Percentiles rank a stretch among this genome's conserved stretches.
phyloP scores from a whole-genome alignment of 2,888 invertebrate species.

The Empis livida region DNA sequence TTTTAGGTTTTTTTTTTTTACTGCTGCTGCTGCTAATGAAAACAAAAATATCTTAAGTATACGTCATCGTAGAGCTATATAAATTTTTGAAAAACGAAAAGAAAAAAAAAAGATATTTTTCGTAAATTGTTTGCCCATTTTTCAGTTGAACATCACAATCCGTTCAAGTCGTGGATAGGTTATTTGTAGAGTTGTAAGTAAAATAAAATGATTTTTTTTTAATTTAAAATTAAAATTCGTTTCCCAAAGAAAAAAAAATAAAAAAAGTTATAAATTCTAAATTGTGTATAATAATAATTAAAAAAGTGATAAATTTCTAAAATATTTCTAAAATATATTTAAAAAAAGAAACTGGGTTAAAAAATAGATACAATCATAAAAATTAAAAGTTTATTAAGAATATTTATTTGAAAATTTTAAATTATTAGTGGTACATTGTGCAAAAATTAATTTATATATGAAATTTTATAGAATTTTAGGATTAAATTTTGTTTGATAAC shows the following conservation, averaged over 20 bases:
- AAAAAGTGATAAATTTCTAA: neutral
- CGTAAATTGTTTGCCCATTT: conserved; percentile 16
- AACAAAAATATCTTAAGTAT: no score
- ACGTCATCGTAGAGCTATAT: no score
- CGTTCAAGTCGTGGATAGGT: conserved; percentile 40
- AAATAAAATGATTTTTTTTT: conserved; percentile 12
- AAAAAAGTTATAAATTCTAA: no score
- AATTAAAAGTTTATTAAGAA: no score
- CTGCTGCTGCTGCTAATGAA: no score
- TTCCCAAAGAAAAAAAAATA: conserved; percentile 9
- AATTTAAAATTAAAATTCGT: neutral
- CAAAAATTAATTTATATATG: no score
- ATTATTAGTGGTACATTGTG: no score
- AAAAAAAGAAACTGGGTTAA: conserved; percentile 2
- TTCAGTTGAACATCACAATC: conserved; percentile 40
- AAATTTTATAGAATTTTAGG: no score
- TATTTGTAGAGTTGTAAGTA: conserved; percentile 32
- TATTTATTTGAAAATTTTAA: no score
- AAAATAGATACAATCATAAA: neutral
- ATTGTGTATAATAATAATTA: conserved; percentile 2
- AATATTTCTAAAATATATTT: conserved; percentile 2
- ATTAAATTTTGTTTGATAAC: no score
- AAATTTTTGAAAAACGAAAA: no score
- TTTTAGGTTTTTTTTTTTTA: no score
- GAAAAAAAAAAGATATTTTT: neutral